A percentile compares a stretch with the other conserved stretches of the same genome.
Conservation (phyloP, 2,797 vertebrate species). For the Enoplosus armatus region DNA sequence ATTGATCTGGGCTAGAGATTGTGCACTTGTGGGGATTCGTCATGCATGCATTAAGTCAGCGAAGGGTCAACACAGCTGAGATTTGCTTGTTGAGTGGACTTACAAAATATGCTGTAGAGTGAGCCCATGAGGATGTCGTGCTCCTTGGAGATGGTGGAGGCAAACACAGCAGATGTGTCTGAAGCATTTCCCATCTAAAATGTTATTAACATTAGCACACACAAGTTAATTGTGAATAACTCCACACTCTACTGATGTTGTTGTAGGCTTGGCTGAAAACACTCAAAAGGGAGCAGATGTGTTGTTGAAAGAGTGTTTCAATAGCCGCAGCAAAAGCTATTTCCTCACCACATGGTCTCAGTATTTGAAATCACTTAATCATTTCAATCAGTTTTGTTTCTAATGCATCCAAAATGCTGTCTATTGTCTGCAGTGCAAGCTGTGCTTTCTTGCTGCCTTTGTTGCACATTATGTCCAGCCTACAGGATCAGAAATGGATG, state of each 20-base stretch:
- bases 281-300: background rate
- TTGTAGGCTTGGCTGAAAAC: background rate
- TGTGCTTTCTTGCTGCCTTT: constrained; percentile 8
- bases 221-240: constrained; percentile 12
- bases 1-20: background rate
- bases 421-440: background rate
- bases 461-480: constrained; percentile 9
- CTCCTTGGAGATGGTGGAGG: constrained; percentile 87
- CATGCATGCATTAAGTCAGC: background rate
- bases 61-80: background rate
- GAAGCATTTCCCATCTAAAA: constrained; percentile 89
- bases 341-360: background rate
- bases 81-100: constrained; percentile 61
- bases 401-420: background rate
- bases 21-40: background rate
- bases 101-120: constrained; percentile 87
- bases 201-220: background rate
- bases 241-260: background rate
- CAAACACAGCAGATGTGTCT: constrained; percentile 79
- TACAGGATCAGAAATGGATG: constrained; percentile 32
- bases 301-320: background rate
- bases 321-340: background rate
- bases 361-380: constrained; percentile 16
- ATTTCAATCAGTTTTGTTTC: background rate
- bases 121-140: constrained; percentile 88